Conservation (phyloP, 2,113 vertebrate species). For the Conger conger region DNA sequence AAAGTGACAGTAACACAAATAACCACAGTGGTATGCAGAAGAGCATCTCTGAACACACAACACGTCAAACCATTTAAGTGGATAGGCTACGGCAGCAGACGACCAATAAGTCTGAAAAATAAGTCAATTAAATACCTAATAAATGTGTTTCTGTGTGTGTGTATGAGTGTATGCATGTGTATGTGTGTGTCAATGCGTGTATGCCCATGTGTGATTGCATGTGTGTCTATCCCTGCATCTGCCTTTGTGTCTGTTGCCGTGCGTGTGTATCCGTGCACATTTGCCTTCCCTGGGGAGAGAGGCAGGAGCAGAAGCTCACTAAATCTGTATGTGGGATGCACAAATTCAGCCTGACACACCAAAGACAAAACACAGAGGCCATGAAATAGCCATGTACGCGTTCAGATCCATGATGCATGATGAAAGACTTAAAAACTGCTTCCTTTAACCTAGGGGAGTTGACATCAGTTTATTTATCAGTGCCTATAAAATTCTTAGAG, state of each 20-base stretch:
- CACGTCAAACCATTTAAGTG: too few relatives aligned
- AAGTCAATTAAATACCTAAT: too few relatives aligned
- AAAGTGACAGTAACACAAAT: too few relatives aligned
- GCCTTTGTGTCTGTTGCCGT: neutral
- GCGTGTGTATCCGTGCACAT: neutral
- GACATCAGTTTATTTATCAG: conserved; percentile 34
- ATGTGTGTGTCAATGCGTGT: neutral
- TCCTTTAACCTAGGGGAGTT: conserved; percentile 35
- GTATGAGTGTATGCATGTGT: conserved; percentile 11
- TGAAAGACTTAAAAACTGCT: conserved; percentile 51
- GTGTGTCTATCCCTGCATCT: neutral
- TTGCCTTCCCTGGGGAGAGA: conserved; percentile 22
- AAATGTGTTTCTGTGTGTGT: too few relatives aligned
- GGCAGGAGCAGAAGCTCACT: conserved; percentile 45
- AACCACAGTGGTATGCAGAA: too few relatives aligned
- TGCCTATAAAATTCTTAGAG: conserved; percentile 19
- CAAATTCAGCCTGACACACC: conserved; percentile 61
- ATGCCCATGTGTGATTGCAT: neutral
- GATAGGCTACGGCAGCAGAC: too few relatives aligned
- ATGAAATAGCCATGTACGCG: conserved; percentile 42
- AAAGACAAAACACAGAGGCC: conserved; percentile 43
- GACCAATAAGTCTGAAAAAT: too few relatives aligned
- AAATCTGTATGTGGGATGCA: conserved; percentile 43
- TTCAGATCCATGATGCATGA: conserved; percentile 37
- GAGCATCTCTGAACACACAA: too few relatives aligned